Base-by-base conservation (phyloP, 1,140 invertebrate species). In the Matsumurasca onukii region DNA sequence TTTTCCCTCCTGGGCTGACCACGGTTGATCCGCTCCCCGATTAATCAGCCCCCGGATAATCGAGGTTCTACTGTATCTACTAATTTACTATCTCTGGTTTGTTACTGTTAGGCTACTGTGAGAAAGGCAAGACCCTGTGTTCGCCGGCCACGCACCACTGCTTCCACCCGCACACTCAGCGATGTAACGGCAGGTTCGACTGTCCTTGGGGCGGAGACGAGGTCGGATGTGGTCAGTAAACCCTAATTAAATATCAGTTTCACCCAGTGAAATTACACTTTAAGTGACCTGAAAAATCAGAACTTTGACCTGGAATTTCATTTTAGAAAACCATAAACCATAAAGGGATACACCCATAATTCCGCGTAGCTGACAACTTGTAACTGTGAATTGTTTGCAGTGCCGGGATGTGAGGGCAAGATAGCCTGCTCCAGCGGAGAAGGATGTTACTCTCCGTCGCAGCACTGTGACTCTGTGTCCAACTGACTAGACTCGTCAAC, bases 201-300 rank as follows among this genome's bases (percentile, higher is more conserved):
- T 74, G 73, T 67, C 69, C 64, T 39, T 51, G 45, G 30, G 69
- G 71, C n/a, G 71, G 71, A 65, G 73, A 74, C 67, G 73, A 74
- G 68, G 65, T 73, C 5, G 71, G 69, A 25, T 74, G 73, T 69
- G 61, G 73, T 74, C 59, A 71, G 69, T 70, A 59, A 25, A 31
- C n/a, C n/a, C 48, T 20, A 31, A 27, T 62, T 55, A 69, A 22
- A 20, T 48, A 22, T 27, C n/a, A n/a, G n/a, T n/a, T n/a, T n/a
- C n/a, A n/a, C n/a, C n/a, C n/a, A n/a, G n/a, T n/a, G n/a, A n/a
- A n/a, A n/a, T n/a, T n/a, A n/a, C n/a, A n/a, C n/a, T n/a, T n/a
- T n/a, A n/a, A n/a, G n/a, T n/a, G n/a, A n/a, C n/a, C n/a, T n/a
- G n/a, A n/a, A n/a, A n/a, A n/a, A n/a, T n/a, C n/a, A n/a, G n/a